Conservation (phyloP, 1,140 invertebrate genomes). For the Caenorhabditis latens region DNA sequence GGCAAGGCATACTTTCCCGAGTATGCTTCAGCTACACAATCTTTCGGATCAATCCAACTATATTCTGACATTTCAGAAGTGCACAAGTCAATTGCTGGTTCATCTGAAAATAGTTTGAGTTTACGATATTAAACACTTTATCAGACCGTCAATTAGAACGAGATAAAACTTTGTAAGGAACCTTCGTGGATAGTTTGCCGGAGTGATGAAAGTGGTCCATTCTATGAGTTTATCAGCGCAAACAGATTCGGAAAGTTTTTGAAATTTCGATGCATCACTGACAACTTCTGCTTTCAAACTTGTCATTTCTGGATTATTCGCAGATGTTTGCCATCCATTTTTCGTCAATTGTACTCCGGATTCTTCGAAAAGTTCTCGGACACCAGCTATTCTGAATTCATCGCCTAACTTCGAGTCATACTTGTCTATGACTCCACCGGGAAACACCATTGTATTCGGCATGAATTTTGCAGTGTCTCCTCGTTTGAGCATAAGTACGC, state of each 20-base stretch:
- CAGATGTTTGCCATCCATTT: constrained; percentile 46
- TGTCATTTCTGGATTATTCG: constrained; percentile 13
- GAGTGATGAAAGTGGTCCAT: constrained; percentile 56
- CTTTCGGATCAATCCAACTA: constrained; percentile 54
- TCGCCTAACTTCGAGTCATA: constrained; percentile 42
- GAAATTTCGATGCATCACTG: constrained; percentile 46
- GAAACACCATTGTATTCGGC: constrained; percentile 64
- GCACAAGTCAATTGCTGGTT: constrained; percentile 61
- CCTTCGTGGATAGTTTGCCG: constrained; percentile 56
- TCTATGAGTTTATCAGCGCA: constrained; percentile 38
- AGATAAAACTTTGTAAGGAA: constrained; percentile 58
- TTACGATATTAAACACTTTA: not conserved
- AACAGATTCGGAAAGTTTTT: constrained; percentile 15
- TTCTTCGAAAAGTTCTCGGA: constrained; percentile 64
- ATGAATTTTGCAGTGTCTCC: constrained; percentile 62
- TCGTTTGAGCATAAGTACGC: constrained; percentile 60
- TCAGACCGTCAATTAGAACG: constrained; percentile 46
- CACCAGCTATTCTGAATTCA: constrained; percentile 19
- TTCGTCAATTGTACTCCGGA: constrained; percentile 60
- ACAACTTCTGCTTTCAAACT: constrained; percentile 17
- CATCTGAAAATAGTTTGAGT: constrained; percentile 33
- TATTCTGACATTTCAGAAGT: constrained; percentile 63
- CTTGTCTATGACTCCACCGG: constrained; percentile 61
- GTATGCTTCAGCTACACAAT: constrained; percentile 37
- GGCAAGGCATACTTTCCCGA: constrained; percentile 42